These are phyloP conservation scores for Fregata magnificens DNA, from an alignment of 2,113 vertebrate species.

Conservation along the genomic window DNA sequence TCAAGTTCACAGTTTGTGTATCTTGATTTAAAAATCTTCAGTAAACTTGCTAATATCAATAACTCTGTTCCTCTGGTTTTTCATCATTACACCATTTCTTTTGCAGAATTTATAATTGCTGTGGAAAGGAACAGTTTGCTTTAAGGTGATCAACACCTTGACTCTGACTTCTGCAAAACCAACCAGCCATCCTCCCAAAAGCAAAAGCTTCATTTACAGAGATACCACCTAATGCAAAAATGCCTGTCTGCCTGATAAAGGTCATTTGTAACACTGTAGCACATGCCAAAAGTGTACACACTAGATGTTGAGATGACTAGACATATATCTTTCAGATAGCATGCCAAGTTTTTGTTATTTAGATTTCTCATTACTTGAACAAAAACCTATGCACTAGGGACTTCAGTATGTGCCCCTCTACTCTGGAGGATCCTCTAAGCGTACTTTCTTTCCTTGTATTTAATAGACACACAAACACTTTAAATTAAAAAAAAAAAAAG, in stretches of 20 bases:
- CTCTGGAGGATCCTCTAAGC: background rate
- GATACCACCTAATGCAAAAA: background rate
- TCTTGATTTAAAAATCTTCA: background rate
- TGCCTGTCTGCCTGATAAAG: background rate
- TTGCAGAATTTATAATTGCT: background rate
- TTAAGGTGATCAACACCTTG: background rate
- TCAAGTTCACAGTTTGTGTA: background rate
- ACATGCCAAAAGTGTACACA: background rate
- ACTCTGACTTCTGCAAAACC: background rate
- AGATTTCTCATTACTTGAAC: background rate
- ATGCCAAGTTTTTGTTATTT: background rate
- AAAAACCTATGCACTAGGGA: background rate
- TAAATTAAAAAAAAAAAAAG: background rate
- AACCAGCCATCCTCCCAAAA: background rate
- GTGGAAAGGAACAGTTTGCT: background rate
- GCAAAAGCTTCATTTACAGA: background rate
- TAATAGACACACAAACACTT: background rate
- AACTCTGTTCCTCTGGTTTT: background rate
- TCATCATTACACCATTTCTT: background rate
- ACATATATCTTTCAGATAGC: background rate
- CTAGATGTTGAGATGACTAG: background rate
- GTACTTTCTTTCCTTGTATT: background rate
- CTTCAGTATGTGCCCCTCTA: background rate
- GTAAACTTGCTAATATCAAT: background rate
- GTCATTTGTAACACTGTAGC: background rate